Conservation (phyloP, 2,113 vertebrate species). For the Dasyprocta punctata region DNA sequence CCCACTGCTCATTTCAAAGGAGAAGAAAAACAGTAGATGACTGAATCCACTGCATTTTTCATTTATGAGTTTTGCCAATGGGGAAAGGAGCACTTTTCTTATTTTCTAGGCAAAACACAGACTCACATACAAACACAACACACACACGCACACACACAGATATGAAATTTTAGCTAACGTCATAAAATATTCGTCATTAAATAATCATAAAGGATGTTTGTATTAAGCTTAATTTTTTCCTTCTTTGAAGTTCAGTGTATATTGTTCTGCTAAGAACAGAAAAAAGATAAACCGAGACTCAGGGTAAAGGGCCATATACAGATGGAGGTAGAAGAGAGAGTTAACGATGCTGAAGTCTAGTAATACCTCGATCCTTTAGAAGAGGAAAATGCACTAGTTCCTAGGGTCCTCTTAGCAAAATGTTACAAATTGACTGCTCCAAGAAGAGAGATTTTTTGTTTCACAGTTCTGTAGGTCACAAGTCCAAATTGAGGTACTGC, state of each 20-base stretch:
- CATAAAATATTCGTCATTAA: background rate
- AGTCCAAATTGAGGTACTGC: background rate
- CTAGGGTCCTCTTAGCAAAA: background rate
- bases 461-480: background rate
- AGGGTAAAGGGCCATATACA: background rate
- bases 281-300: background rate
- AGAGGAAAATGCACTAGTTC: background rate
- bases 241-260: background rate
- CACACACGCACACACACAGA: background rate
- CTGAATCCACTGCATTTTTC: constrained; percentile 4
- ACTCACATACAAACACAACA: background rate
- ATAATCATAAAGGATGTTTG: background rate
- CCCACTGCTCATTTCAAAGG: background rate
- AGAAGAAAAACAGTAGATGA: constrained; percentile 4
- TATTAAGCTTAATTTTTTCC: background rate
- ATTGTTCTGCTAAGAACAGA: background rate
- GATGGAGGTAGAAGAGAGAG: fast-evolving
- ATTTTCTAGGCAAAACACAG: background rate
- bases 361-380: fast-evolving
- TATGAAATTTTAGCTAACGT: background rate
- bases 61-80: constrained; percentile 36
- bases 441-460: background rate
- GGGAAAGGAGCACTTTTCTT: background rate
- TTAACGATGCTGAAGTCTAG: background rate
- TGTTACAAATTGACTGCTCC: background rate